These are phyloP conservation scores for Diarsia rubi DNA, from an alignment of 2,888 invertebrate genomes.

Conservation along the genomic window DNA sequence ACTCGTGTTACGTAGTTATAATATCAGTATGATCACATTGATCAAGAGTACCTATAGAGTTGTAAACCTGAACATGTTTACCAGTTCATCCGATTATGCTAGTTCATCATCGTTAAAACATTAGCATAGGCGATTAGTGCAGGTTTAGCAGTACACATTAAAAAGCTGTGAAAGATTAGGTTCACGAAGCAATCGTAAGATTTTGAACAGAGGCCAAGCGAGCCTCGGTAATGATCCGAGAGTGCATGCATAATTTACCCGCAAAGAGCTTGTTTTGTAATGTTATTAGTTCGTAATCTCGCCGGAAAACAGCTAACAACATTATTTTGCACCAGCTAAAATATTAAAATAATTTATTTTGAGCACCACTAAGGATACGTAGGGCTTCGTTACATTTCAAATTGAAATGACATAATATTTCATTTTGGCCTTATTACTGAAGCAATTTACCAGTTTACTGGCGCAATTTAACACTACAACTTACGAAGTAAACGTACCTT, in stretches of 20 bases:
- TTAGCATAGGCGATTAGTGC: slow-evolving; percentile 33
- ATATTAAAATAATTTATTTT: slow-evolving; percentile 90
- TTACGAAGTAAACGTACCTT: slow-evolving; percentile 18
- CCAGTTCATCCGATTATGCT: background rate
- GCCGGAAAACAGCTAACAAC: slow-evolving; percentile 87
- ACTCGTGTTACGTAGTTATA: background rate
- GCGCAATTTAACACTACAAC: slow-evolving; percentile 49
- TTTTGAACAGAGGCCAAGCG: slow-evolving; percentile 83
- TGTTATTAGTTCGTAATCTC: slow-evolving; percentile 91
- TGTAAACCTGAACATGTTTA: background rate
- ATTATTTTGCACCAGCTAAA: slow-evolving; percentile 86
- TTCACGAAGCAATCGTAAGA: slow-evolving; percentile 79
- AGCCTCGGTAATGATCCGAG: slow-evolving; percentile 89
- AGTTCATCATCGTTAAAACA: slow-evolving; percentile 18
- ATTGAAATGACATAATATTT: slow-evolving; percentile 71
- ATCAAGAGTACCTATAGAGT: background rate
- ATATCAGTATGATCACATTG: background rate
- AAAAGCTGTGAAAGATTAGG: slow-evolving; percentile 70
- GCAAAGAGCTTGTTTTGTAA: slow-evolving; percentile 90
- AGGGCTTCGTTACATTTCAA: slow-evolving; percentile 70
- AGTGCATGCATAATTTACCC: slow-evolving; percentile 90
- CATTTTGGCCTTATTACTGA: slow-evolving; percentile 65
- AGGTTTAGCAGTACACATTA: slow-evolving; percentile 62
- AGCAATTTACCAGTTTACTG: slow-evolving; percentile 56
- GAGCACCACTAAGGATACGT: slow-evolving; percentile 76